Percentiles rank a stretch among this genome's conserved stretches.
These are phyloP conservation scores for Amblyteles armatorius DNA, from an alignment of 2,888 invertebrate genomes.

Conservation along the genomic window DNA sequence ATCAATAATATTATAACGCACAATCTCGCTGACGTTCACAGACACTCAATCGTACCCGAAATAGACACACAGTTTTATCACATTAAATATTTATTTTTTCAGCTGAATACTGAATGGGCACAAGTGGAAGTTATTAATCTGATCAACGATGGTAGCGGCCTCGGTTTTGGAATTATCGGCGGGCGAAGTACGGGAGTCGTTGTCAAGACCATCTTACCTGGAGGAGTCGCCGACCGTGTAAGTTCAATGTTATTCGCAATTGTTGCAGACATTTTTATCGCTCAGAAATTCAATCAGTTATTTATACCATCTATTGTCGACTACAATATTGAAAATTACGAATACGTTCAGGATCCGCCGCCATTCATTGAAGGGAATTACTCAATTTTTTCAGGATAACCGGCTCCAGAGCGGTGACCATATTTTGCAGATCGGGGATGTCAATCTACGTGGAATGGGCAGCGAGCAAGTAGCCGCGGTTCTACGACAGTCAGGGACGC, in stretches of 20 bases:
- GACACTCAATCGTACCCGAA: no score
- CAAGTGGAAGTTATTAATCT: conserved; percentile 99
- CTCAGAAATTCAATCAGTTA: no score
- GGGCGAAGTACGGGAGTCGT: conserved; percentile 99
- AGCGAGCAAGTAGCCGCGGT: conserved; percentile 99
- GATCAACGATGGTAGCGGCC: conserved; percentile 98
- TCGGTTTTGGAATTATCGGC: conserved; percentile 99
- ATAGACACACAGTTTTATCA: no score
- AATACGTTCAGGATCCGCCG: not conserved
- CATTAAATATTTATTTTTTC: conserved; percentile 81
- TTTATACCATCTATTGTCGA: no score
- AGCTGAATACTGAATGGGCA: conserved; percentile 99
- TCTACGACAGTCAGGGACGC: conserved; percentile 96
- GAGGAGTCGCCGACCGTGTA: conserved; percentile 98
- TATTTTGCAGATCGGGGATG: conserved; percentile 97
- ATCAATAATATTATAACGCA: not conserved
- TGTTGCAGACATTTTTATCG: no score
- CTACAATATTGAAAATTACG: not conserved
- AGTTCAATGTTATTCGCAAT: conserved; percentile 79
- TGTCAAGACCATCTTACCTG: conserved; percentile 98
- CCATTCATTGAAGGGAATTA: not conserved
- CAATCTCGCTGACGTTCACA: not conserved
- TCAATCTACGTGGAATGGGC: conserved; percentile 97
- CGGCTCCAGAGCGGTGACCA: conserved; percentile 98
- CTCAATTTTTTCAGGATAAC: conserved; percentile 89